Conservation (phyloP, 2,113 vertebrate species). For the Hippocampus barbouri region DNA sequence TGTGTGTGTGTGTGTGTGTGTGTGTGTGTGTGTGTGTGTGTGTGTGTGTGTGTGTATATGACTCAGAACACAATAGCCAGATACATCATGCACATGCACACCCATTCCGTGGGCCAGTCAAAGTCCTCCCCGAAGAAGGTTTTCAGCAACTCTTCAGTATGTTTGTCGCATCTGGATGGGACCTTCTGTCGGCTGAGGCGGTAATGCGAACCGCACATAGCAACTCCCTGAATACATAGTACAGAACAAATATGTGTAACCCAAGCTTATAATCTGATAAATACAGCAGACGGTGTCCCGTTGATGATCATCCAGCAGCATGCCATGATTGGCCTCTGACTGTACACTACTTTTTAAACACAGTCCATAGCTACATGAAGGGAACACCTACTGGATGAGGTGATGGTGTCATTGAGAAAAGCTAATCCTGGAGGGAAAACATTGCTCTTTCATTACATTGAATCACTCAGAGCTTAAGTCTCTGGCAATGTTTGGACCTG, state of each 20-base stretch:
- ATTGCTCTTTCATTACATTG: conserved; percentile 4
- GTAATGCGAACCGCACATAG: conserved; percentile 29
- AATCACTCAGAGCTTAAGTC: conserved; percentile 9
- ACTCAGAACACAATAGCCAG: conserved; percentile 19
- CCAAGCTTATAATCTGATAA: conserved; percentile 22
- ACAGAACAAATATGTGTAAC: conserved; percentile 26
- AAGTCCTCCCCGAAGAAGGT: conserved; percentile 42
- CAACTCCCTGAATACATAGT: conserved; percentile 22
- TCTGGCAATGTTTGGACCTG: conserved; percentile 2
- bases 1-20: conserved; percentile 27
- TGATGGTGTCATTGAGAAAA: conserved; percentile 7
- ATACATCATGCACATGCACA: conserved; percentile 14
- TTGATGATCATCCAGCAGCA: not conserved
- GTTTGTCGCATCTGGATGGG: conserved; percentile 64
- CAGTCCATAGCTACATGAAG: not conserved
- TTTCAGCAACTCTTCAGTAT: conserved; percentile 63
- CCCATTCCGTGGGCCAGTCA: conserved; percentile 23
- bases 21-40: conserved; percentile 34
- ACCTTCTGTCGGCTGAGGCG: conserved; percentile 54
- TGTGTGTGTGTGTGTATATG: conserved; percentile 27
- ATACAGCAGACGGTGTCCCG: not conserved
- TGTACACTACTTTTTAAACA: not conserved
- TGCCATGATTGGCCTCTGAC: not conserved
- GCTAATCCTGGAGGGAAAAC: not conserved
- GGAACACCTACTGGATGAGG: conserved; percentile 7